Evolutionary conservation across 2,113 vertebrate species (phyloP).

Genomic region (Thunnus thynnus): DNA sequence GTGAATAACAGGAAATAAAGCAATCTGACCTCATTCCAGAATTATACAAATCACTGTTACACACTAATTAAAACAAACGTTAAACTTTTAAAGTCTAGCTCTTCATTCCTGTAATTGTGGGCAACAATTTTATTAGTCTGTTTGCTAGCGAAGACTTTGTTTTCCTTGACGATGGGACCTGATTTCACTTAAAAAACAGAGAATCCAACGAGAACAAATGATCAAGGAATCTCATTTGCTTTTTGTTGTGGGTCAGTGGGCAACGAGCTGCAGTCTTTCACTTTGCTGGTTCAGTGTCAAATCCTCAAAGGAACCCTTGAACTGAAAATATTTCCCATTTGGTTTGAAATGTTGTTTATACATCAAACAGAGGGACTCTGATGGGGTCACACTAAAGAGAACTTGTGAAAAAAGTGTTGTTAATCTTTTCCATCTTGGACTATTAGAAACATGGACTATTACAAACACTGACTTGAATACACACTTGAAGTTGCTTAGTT

Average conservation of each 20-base stretch:
- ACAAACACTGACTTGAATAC: conserved; percentile 27
- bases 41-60: neutral
- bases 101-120: conserved; percentile 31
- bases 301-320: conserved; percentile 41
- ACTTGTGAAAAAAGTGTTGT: conserved; percentile 12
- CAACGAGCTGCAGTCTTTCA: conserved; percentile 23
- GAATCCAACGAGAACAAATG: conserved; percentile 23
- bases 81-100: neutral
- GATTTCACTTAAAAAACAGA: conserved; percentile 8
- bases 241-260: conserved; percentile 60
- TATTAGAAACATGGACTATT: conserved; percentile 28
- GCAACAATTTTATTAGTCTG: conserved; percentile 44
- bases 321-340: conserved; percentile 20
- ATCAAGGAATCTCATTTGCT: conserved; percentile 35
- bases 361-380: conserved; percentile 19
- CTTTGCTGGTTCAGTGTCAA: conserved; percentile 28
- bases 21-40: neutral
- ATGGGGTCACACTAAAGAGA: conserved; percentile 16
- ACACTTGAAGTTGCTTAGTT: conserved; percentile 37
- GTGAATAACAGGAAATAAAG: neutral
- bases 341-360: conserved; percentile 27
- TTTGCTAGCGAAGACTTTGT: conserved; percentile 21
- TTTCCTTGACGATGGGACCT: neutral
- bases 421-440: conserved; percentile 36
- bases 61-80: neutral